Evolutionary conservation across 2,888 invertebrate species (phyloP), one percentile per base, ranked within the genome.

Genomic region (Sphinx pinastri): DNA sequence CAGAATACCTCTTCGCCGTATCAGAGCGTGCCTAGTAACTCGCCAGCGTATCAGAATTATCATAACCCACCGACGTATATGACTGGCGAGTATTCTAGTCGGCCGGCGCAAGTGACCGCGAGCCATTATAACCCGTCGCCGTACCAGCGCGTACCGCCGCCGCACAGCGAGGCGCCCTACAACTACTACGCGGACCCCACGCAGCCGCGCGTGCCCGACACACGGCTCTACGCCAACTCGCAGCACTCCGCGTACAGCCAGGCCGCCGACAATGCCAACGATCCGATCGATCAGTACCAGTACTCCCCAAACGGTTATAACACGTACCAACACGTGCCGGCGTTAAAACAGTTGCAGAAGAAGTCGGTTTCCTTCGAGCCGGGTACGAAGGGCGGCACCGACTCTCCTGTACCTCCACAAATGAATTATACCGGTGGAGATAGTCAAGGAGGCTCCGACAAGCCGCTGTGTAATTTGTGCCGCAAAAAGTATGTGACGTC

Each of bases 381-480:
- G 0, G 96, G 96, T 12, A 96, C 97, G 2, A 97, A 97, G 81
- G 96, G 96, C 1, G 96, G 96, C 8, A 88, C 92, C 4, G 95
- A 95, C 59, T 94, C 94, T 14, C 94, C 94, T 0, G 79, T 93
- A 55, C 93, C 94, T 38, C 85, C 88, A 11, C 92, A 90, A 71
- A 84, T 90, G 83, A 84, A 82, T 82, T 88, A 84, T 70, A 72
- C 81, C 49, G 76, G 75, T 68, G 79, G 78, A 49, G 92, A 91
- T 31, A 77, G 76, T 51, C 87, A 85, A 69, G 60, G 80, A 25
- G 91, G 78, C 25, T 70, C 83, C 55, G 88, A 96, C 79, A 96
- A 96, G 71, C 94, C 95, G 12, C 96, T 96, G 72, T 98, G 98
- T 87, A 97, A 97, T 89, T 94, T 99, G 79, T 99, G 98, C 89